phyloP scores from a whole-genome alignment of 2,888 invertebrate species.

The Trachelus iudaicus region DNA sequence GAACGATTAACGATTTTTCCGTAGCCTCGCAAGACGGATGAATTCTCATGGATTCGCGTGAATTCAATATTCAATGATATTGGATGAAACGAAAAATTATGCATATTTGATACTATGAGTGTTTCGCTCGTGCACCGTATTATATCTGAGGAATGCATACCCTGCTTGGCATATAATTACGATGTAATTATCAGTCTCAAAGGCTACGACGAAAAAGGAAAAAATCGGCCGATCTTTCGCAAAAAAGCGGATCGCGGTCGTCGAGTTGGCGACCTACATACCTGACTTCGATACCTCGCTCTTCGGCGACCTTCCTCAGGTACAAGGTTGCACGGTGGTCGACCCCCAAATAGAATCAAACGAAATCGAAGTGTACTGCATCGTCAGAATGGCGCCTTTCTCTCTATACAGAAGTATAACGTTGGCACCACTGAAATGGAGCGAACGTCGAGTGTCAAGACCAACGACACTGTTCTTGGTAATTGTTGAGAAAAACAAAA shows the following conservation, averaged over 20 bases:
- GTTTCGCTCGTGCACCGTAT: neutral
- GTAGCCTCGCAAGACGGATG: neutral
- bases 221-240: neutral
- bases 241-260: slow-evolving; percentile 1
- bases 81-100: neutral
- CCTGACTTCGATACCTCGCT: neutral
- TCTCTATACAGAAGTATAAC: neutral
- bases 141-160: neutral
- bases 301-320: slow-evolving; percentile 20
- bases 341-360: slow-evolving; percentile 30
- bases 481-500: neutral
- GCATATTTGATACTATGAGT: neutral
- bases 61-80: neutral
- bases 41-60: neutral
- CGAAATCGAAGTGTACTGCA: slow-evolving; percentile 22
- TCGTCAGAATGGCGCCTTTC: neutral
- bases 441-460: neutral
- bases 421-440: neutral
- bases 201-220: neutral
- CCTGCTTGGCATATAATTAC: neutral
- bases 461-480: neutral
- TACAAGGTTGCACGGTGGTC: slow-evolving; percentile 34
- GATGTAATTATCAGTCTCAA: neutral
- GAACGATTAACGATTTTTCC: neutral
- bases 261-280: slow-evolving; percentile 18